A percentile compares a stretch with the other conserved stretches of the same genome.
These are phyloP conservation scores for Incurvaria masculella DNA, from an alignment of 2,888 invertebrate species.

Conservation along the genomic window DNA sequence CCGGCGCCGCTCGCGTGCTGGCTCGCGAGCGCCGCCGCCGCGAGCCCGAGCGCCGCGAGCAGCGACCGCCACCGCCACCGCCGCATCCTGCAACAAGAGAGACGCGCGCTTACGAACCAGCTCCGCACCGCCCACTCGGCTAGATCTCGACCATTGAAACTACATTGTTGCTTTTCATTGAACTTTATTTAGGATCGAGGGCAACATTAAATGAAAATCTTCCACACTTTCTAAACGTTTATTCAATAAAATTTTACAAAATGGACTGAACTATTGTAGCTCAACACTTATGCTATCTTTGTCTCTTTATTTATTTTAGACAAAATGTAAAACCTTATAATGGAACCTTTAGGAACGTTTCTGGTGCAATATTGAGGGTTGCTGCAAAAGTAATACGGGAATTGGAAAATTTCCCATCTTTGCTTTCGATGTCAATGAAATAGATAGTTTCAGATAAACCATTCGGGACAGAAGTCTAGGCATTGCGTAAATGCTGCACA, in stretches of 20 bases:
- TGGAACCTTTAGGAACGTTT: no score
- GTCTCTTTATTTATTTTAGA: neutral
- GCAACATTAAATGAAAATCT: constrained; percentile 51
- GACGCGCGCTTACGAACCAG: constrained; percentile 9
- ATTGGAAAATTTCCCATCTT: no score
- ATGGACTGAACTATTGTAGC: constrained; percentile 15
- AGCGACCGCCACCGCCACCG: constrained; percentile 26
- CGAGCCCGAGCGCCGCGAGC: constrained; percentile 25
- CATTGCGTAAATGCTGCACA: no score
- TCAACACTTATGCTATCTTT: neutral
- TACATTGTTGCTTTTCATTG: constrained; percentile 41
- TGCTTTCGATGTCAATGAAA: no score
- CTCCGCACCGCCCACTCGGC: neutral
- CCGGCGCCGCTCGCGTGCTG: constrained; percentile 36
- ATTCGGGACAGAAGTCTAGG: no score
- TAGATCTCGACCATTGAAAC: constrained; percentile 41
- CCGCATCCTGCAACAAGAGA: constrained; percentile 49
- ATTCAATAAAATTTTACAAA: constrained; percentile 22
- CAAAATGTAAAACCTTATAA: no score
- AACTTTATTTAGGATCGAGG: constrained; percentile 46
- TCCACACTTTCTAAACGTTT: constrained; percentile 23
- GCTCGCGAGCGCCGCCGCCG: constrained; percentile 28
- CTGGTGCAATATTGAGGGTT: no score
- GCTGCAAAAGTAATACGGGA: no score
- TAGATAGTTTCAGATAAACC: no score